Conservation (phyloP, 2,113 vertebrate species). For the Eurystomus gularis region DNA sequence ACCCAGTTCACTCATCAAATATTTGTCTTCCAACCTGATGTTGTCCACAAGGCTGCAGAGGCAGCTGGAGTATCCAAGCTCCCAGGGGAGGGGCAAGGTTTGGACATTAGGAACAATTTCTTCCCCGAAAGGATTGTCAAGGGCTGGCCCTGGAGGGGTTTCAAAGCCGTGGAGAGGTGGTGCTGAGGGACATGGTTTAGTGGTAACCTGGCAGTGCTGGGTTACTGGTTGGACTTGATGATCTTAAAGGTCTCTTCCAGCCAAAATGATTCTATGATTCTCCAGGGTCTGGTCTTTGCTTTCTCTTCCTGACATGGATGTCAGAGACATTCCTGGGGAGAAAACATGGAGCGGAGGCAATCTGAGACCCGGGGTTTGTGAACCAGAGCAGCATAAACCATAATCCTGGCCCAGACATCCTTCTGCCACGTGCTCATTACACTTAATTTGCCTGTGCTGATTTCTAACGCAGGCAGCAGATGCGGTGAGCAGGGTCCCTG, state of each 20-base stretch:
- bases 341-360: accelerated
- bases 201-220: background rate
- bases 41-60: accelerated
- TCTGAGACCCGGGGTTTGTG: background rate
- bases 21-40: background rate
- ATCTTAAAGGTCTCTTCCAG: background rate
- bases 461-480: background rate
- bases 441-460: background rate
- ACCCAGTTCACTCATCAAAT: background rate
- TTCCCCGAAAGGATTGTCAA: no score
- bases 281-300: background rate
- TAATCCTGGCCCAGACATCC: background rate
- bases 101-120: no score
- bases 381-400: accelerated
- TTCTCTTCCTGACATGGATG: background rate
- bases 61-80: accelerated
- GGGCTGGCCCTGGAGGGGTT: background rate
- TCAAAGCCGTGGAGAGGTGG: background rate
- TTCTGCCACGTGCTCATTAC: background rate
- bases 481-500: accelerated
- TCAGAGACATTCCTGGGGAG: background rate
- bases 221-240: background rate
- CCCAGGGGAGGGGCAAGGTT: background rate
- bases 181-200: background rate
- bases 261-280: background rate